phyloP scores from a whole-genome alignment of 2,888 invertebrate genomes.

The Yponomeuta sedellus region DNA sequence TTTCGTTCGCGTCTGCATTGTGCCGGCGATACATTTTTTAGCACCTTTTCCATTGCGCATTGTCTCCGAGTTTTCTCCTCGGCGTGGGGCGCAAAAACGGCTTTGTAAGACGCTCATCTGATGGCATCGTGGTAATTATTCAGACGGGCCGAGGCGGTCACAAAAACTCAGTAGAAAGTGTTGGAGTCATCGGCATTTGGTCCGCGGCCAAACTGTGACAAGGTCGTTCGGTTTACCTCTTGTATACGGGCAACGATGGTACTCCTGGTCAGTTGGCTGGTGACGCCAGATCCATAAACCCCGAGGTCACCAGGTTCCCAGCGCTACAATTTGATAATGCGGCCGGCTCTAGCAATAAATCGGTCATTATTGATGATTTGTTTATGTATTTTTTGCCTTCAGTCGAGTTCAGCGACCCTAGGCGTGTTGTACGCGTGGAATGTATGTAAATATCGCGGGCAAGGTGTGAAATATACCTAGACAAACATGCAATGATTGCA shows the following conservation, averaged over 20 bases:
- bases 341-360: slow-evolving; percentile 29
- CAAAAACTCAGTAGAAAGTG: slow-evolving; percentile 64
- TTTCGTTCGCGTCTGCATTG: not conserved
- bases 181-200: slow-evolving; percentile 67
- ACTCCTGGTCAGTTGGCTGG: not conserved
- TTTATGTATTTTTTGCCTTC: slow-evolving; percentile 52
- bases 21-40: not conserved
- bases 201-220: slow-evolving; percentile 65
- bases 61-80: slow-evolving; percentile 5
- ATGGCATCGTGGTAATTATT: slow-evolving; percentile 18
- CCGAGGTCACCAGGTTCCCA: not conserved
- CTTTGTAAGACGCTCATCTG: not conserved
- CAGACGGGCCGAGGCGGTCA: slow-evolving; percentile 27
- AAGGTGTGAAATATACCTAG: slow-evolving; percentile 1
- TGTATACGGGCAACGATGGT: not conserved
- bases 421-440: not conserved
- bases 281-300: not conserved
- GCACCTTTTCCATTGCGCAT: slow-evolving; percentile 8
- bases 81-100: not conserved
- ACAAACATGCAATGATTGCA: slow-evolving; percentile 14
- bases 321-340: slow-evolving; percentile 49
- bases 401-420: slow-evolving; percentile 14
- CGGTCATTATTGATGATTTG: slow-evolving; percentile 54
- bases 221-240: slow-evolving; percentile 47
- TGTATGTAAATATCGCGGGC: not conserved